Base-by-base conservation (phyloP, 2,797 vertebrate genomes). In the Pampus argenteus region DNA sequence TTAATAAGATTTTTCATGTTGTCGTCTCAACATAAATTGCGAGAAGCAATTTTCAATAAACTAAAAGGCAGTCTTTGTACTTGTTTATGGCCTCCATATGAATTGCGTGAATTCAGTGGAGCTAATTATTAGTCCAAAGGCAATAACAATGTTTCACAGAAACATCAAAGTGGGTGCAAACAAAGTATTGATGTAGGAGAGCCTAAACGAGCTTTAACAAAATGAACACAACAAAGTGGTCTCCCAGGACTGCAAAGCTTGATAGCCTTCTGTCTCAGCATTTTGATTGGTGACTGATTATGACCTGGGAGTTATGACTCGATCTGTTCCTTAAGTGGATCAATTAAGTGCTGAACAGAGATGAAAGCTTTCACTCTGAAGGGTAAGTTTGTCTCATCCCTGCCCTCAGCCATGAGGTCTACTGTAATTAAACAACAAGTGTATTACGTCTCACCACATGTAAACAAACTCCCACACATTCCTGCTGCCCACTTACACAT, bases 71-170 rank as follows among this genome's bases (percentile, higher is more conserved):
- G 73, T 47, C 84, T 91, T 91, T 91, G 84, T 87, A 80, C 82
- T 90, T 81, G 65, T 87, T 88, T 80, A 82, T 74, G 78, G 78
- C 66, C 65, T 81, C 75, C 75, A 71, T 85, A 82, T 79, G 78
- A 74, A 74, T 62, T 5, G 68, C 60, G 65, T 65, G 71, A 86
- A 85, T 89, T 81, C 59, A 66, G 70, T 57, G 52, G 57, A 85
- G 76, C 74, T 91, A 85, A 91, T 92, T 90, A 91, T 89, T 84
- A 84, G 85, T 87, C 86, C 81, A 84, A 88, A 88, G 84, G 87
- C 86, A 86, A 89, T 82, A 88, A 84, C 66, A 80, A 14, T 62
- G 64, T 81, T 88, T 85, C 78, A 67, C 49, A 64, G 62, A 55
- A 82, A 88, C 91, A 91, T 90, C 88, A 91, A 91, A 88, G 89